Percentiles rank a stretch among this genome's conserved stretches.
Evolutionary conservation across 2,113 vertebrate species (phyloP).

Genomic region (Brachyhypopomus gauderio): DNA sequence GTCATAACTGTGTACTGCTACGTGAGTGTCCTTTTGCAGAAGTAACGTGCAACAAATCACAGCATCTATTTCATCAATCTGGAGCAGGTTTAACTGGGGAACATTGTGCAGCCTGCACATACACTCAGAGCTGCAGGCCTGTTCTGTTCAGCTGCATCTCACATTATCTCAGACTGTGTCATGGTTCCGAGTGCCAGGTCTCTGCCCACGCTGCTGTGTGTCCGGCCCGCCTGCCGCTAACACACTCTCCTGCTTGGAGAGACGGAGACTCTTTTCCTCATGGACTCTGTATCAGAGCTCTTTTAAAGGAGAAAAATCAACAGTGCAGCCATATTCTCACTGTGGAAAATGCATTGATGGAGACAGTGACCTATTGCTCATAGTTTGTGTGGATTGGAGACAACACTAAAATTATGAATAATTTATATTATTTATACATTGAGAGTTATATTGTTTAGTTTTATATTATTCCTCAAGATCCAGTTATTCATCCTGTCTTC

Average conservation of each 20-base stretch:
- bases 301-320: constrained; percentile 21
- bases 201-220: neutral
- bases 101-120: too few species aligned
- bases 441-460: too few species aligned
- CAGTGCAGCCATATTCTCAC: neutral
- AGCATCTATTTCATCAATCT: neutral
- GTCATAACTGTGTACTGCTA: constrained; percentile 4
- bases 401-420: too few species aligned
- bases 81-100: neutral
- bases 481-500: neutral
- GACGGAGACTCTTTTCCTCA: neutral
- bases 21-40: too few species aligned
- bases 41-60: neutral
- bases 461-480: neutral
- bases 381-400: too few species aligned
- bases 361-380: neutral
- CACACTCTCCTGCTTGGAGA: neutral
- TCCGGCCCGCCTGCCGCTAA: neutral
- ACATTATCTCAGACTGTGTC: too few species aligned
- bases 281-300: neutral
- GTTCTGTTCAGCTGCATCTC: too few species aligned
- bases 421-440: too few species aligned
- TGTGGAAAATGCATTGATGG: constrained; percentile 29
- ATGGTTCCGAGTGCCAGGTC: neutral
- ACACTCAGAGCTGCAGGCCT: too few species aligned